Conservation (phyloP, 1,140 invertebrate genomes). For the Metaphire vulgaris region DNA sequence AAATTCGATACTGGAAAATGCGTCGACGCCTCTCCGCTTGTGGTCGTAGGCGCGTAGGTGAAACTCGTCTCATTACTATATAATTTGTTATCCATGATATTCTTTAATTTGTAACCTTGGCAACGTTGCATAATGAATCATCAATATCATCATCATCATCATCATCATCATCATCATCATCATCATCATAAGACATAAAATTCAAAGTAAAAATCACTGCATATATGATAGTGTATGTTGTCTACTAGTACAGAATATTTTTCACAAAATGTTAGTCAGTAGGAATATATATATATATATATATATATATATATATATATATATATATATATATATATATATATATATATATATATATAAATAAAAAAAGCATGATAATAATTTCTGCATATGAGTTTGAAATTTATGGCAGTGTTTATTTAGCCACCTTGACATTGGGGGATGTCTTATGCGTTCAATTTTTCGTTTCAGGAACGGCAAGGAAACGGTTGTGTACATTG, state of each 20-base stretch:
- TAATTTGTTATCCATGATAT: not conserved
- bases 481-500: slow-evolving; percentile 49
- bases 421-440: too few species aligned
- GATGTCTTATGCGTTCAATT: too few species aligned
- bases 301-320: too few species aligned
- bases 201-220: not conserved
- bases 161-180: slow-evolving; percentile 20
- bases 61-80: not conserved
- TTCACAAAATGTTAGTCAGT: too few species aligned
- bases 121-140: too few species aligned
- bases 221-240: not conserved
- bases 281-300: too few species aligned
- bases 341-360: slow-evolving; percentile 23
- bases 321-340: too few species aligned
- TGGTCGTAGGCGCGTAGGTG: slow-evolving; percentile 56
- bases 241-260: too few species aligned
- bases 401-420: too few species aligned
- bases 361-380: slow-evolving; percentile 31
- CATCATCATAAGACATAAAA: not conserved
- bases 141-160: not conserved
- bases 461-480: too few species aligned
- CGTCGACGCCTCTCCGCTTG: slow-evolving; percentile 62
- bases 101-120: not conserved
- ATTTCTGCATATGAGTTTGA: too few species aligned
- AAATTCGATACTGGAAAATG: slow-evolving; percentile 61